Percentiles rank a stretch among this genome's conserved stretches.
phyloP scores from a whole-genome alignment of 2,888 invertebrate genomes.

The Trachelus stipa region DNA sequence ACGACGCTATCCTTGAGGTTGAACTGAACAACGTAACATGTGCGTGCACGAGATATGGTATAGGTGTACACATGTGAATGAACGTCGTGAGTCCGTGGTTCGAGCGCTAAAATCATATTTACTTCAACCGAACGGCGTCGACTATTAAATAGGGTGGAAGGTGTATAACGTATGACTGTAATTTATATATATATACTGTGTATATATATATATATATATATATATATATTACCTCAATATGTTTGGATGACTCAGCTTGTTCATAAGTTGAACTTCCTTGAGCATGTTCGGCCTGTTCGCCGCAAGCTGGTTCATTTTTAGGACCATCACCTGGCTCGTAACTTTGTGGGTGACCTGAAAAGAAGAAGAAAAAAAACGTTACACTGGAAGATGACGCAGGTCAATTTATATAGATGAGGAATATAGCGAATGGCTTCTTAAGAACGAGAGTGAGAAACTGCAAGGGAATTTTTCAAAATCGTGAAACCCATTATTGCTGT shows the following conservation, averaged over 20 bases:
- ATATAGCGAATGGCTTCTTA: not conserved
- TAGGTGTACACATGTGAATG: not conserved
- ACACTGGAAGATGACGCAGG: not conserved
- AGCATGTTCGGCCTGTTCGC: slow-evolving; percentile 96
- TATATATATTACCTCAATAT: slow-evolving; percentile 80
- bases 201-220: too few relatives aligned
- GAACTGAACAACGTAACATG: not conserved
- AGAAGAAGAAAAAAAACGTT: slow-evolving; percentile 27
- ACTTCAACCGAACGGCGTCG: not conserved
- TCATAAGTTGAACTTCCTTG: slow-evolving; percentile 97
- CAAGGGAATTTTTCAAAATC: slow-evolving; percentile 1
- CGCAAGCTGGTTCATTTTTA: slow-evolving; percentile 94
- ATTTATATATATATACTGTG: too few relatives aligned
- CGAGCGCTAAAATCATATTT: not conserved
- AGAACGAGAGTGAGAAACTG: not conserved
- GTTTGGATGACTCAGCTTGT: slow-evolving; percentile 93
- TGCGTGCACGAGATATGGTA: not conserved
- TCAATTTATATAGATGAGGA: not conserved
- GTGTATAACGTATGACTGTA: not conserved
- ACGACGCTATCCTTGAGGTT: not conserved
- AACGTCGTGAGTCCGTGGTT: not conserved
- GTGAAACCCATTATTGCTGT: slow-evolving; percentile 19
- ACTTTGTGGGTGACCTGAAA: slow-evolving; percentile 92
- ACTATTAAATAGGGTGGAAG: not conserved
- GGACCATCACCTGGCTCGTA: slow-evolving; percentile 95